Conservation (phyloP, 2,888 invertebrate species). For the Zygaena filipendulae region DNA sequence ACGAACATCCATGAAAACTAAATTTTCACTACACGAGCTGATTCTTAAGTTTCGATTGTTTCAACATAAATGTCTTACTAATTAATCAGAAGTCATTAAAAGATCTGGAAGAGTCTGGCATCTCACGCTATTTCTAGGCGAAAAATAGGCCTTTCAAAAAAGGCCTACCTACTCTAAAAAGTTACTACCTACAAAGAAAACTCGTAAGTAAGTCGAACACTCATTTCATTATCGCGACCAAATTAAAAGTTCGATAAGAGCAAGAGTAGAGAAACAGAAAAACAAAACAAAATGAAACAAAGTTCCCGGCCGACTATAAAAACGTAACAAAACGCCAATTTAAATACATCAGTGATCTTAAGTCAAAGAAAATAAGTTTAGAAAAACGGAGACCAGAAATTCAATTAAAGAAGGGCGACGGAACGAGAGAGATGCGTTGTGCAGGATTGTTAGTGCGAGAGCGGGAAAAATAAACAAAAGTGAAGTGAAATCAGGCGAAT, state of each 20-base stretch:
- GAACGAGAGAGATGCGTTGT: slow-evolving; percentile 35
- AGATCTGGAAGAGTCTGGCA: too few species aligned
- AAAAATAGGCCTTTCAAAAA: too few species aligned
- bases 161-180: too few species aligned
- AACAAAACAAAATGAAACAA: slow-evolving; percentile 26
- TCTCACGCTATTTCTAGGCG: too few species aligned
- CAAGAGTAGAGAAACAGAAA: slow-evolving; percentile 22
- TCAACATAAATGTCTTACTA: too few species aligned
- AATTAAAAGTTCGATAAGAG: slow-evolving; percentile 51
- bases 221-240: slow-evolving; percentile 37
- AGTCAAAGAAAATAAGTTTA: slow-evolving; percentile 65
- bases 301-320: slow-evolving; percentile 37
- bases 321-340: slow-evolving; percentile 62
- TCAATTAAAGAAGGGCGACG: slow-evolving; percentile 53
- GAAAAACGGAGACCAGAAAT: slow-evolving; percentile 56
- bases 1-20: too few species aligned
- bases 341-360: slow-evolving; percentile 65
- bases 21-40: too few species aligned
- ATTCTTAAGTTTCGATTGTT: too few species aligned
- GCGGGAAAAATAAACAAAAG: slow-evolving; percentile 52
- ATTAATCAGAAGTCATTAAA: too few species aligned
- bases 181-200: too few species aligned
- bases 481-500: slow-evolving; percentile 58
- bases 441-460: slow-evolving; percentile 32
- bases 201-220: slow-evolving; percentile 17